Conservation (phyloP, 2,888 invertebrate genomes). For the Phalangium opilio region DNA sequence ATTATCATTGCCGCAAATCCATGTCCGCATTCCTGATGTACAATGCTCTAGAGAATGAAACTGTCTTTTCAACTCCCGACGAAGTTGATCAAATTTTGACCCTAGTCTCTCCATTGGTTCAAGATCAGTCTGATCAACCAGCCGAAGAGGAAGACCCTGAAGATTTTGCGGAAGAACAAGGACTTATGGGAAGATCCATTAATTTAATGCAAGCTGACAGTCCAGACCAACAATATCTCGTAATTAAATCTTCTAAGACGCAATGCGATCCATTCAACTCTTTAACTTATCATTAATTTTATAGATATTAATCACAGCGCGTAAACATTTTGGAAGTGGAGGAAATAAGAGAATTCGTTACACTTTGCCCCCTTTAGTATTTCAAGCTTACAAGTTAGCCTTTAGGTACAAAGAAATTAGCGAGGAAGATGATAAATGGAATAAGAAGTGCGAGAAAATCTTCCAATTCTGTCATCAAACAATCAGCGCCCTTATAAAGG, state of each 20-base stretch:
- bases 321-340: conserved; percentile 79
- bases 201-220: conserved; percentile 35
- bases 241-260: conserved; percentile 21
- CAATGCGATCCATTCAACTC: no score
- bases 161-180: conserved; percentile 90
- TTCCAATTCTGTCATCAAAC: conserved; percentile 96
- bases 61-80: conserved; percentile 68
- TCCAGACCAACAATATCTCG: conserved; percentile 42
- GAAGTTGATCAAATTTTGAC: conserved; percentile 63
- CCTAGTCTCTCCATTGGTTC: conserved; percentile 69
- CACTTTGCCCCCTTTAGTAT: conserved; percentile 84
- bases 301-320: conserved; percentile 70
- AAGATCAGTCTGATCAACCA: conserved; percentile 63
- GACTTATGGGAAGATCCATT: conserved; percentile 53
- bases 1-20: conserved; percentile 67
- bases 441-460: conserved; percentile 94
- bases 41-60: conserved; percentile 79
- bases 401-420: conserved; percentile 60
- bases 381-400: conserved; percentile 79
- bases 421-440: conserved; percentile 90
- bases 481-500: conserved; percentile 77
- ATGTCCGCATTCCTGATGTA: conserved; percentile 76
- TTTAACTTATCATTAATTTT: no score
- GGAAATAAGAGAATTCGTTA: conserved; percentile 74
- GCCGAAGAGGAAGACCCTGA: conserved; percentile 63